A percentile compares a stretch with the other conserved stretches of the same genome.
Evolutionary conservation across 2,797 vertebrate genomes (phyloP).

Genomic region (Spondyliosoma cantharus): DNA sequence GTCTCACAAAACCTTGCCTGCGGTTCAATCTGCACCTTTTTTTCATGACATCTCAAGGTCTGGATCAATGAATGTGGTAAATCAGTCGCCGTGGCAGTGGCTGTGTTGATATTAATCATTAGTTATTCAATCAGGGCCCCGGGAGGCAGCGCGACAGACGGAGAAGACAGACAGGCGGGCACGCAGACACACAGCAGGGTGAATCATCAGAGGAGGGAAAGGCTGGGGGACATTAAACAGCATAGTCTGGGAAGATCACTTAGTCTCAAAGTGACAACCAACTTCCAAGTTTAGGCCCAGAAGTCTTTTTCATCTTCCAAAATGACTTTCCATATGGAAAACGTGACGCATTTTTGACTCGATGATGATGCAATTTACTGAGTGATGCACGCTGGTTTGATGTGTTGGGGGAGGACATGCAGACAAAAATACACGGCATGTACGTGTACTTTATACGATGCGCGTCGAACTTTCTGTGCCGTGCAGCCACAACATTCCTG

Average conservation of each 20-base stretch:
- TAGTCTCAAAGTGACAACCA: slow-evolving; percentile 60
- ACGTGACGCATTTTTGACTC: slow-evolving; percentile 23
- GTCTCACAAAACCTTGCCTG: slow-evolving; percentile 47
- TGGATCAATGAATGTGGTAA: slow-evolving; percentile 64
- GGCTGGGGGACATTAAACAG: slow-evolving; percentile 52
- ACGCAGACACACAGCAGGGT: slow-evolving; percentile 55
- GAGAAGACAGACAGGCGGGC: slow-evolving; percentile 48
- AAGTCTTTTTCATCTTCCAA: slow-evolving; percentile 45
- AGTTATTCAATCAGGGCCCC: slow-evolving; percentile 69
- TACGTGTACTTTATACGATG: no score
- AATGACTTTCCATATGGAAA: slow-evolving; percentile 41
- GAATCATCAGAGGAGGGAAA: slow-evolving; percentile 65
- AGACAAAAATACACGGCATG: no score
- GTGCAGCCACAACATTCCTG: not conserved
- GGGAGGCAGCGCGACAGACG: slow-evolving; percentile 49
- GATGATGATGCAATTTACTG: slow-evolving; percentile 22
- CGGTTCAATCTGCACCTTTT: slow-evolving; percentile 40
- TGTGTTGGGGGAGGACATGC: not conserved
- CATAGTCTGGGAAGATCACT: slow-evolving; percentile 55
- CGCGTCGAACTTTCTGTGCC: not conserved
- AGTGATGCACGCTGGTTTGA: not conserved
- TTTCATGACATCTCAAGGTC: slow-evolving; percentile 65
- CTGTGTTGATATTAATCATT: slow-evolving; percentile 76
- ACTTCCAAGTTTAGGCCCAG: slow-evolving; percentile 45
- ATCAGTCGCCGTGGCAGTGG: slow-evolving; percentile 53